Conservation (phyloP, 2,888 invertebrate species). For the Macrophya alboannulata region DNA sequence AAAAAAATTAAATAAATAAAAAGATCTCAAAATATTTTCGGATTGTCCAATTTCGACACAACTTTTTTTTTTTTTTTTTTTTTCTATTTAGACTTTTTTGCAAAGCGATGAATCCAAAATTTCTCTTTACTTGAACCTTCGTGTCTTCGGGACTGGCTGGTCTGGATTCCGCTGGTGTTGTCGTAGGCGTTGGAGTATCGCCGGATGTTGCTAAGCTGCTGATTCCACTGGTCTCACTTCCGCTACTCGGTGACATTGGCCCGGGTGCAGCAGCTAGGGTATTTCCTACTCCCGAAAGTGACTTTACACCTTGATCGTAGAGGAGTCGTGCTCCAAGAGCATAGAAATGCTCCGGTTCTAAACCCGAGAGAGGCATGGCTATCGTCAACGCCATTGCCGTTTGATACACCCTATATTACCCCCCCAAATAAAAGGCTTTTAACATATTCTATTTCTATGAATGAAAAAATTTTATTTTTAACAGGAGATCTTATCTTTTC, state of each 20-base stretch:
- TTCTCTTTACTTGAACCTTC: not conserved
- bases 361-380: conserved; percentile 83
- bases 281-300: conserved; percentile 67
- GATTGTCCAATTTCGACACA: not conserved
- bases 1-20: not conserved
- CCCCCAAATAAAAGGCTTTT: not conserved
- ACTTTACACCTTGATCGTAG: conserved; percentile 73
- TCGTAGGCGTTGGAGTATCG: conserved; percentile 81
- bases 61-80: not conserved
- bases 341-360: conserved; percentile 82
- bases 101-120: not conserved
- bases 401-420: not conserved
- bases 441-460: not conserved
- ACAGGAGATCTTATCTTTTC: not conserved
- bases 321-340: conserved; percentile 80
- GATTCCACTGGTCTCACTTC: conserved; percentile 85
- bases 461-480: not conserved
- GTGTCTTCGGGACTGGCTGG: conserved; percentile 44
- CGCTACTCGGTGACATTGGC: conserved; percentile 81
- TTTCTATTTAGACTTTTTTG: not conserved
- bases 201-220: conserved; percentile 83
- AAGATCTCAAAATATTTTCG: not conserved
- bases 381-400: conserved; percentile 84
- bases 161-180: conserved; percentile 64
- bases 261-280: conserved; percentile 79